A percentile compares a stretch with the other conserved stretches of the same genome.
phyloP scores from a whole-genome alignment of 2,888 invertebrate genomes.

The Leptinotarsa haldemani region DNA sequence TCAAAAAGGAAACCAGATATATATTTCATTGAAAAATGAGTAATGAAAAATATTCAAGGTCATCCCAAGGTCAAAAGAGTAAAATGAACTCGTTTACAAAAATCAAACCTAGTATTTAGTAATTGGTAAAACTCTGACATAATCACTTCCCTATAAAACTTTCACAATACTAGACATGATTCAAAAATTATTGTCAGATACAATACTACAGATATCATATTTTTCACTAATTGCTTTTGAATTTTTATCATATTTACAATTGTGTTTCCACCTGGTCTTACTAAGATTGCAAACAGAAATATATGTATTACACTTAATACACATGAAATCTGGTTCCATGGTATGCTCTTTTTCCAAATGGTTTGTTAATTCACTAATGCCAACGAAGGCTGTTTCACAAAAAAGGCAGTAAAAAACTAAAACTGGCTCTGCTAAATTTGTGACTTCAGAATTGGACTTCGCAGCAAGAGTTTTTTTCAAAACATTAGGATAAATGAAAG shows the following conservation, averaged over 20 bases:
- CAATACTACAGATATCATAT: no score
- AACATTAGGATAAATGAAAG: conserved; percentile 40
- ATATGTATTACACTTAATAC: conserved; percentile 46
- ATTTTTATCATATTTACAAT: conserved; percentile 28
- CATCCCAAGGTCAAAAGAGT: no score
- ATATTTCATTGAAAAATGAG: no score
- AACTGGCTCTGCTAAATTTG: conserved; percentile 8
- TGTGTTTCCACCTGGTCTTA: conserved; percentile 47
- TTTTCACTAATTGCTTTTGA: background rate
- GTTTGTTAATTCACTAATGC: conserved; percentile 30
- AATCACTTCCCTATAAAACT: no score
- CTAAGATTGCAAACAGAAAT: conserved; percentile 41
- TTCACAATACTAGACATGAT: no score
- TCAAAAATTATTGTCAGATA: no score
- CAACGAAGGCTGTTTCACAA: conserved; percentile 39
- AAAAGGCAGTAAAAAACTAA: conserved; percentile 45
- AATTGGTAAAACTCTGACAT: no score
- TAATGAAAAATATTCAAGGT: no score
- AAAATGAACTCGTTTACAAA: no score
- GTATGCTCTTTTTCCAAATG: conserved; percentile 50
- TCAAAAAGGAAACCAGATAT: no score
- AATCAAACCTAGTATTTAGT: no score
- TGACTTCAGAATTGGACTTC: background rate
- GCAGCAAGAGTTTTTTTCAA: conserved; percentile 28
- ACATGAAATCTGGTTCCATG: conserved; percentile 51